These are phyloP conservation scores for Hypolimnas misippus DNA, from an alignment of 2,888 invertebrate species.

Conservation along the genomic window DNA sequence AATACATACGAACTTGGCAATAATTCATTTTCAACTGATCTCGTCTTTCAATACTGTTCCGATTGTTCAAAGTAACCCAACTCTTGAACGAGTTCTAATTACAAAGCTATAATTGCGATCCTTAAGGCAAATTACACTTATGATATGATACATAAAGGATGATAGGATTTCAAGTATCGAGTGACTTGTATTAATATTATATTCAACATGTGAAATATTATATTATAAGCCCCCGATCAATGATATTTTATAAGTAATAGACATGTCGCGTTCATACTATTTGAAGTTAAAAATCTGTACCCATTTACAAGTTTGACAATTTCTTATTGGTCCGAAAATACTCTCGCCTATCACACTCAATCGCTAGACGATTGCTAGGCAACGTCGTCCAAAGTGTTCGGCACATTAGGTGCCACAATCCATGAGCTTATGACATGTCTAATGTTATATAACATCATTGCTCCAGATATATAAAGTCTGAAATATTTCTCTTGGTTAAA, in stretches of 20 bases:
- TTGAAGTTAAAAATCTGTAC: neutral
- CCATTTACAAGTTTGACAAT: too few relatives aligned
- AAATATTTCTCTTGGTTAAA: too few relatives aligned
- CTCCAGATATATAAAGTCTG: too few relatives aligned
- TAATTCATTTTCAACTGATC: neutral
- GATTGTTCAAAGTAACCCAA: constrained; percentile 23
- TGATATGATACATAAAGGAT: constrained; percentile 2
- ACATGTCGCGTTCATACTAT: too few relatives aligned
- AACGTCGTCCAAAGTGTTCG: too few relatives aligned
- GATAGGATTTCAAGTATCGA: constrained; percentile 10
- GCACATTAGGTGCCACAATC: too few relatives aligned
- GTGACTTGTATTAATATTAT: constrained; percentile 3
- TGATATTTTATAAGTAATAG: neutral
- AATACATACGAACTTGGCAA: neutral
- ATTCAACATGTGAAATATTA: neutral
- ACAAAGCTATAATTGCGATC: constrained; percentile 6
- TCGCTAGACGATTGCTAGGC: too few relatives aligned
- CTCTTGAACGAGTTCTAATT: constrained; percentile 20
- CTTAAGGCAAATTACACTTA: constrained; percentile 1
- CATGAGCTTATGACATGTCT: too few relatives aligned
- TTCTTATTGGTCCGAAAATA: too few relatives aligned
- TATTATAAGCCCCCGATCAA: neutral
- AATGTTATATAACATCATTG: too few relatives aligned
- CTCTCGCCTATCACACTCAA: too few relatives aligned
- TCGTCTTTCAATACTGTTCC: neutral